phyloP scores from a whole-genome alignment of 2,797 vertebrate genomes.

The Gobio occitaniae region DNA sequence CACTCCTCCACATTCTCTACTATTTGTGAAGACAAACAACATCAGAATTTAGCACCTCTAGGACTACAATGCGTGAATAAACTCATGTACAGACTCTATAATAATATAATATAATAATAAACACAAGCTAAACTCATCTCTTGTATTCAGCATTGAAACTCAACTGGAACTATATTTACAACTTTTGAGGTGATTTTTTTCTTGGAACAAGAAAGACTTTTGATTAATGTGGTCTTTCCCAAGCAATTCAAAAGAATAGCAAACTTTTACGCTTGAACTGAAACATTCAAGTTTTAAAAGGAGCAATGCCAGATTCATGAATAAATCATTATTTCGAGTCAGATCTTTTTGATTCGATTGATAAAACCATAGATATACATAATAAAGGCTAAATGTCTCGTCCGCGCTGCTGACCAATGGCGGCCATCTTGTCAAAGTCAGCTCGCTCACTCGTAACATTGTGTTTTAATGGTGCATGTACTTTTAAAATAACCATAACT shows the following conservation, averaged over 20 bases:
- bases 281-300: background rate
- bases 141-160: background rate
- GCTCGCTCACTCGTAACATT: too few species aligned
- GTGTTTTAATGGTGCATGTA: too few species aligned
- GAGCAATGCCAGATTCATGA: background rate
- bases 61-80: background rate
- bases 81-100: background rate
- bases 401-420: too few species aligned
- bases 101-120: too few species aligned
- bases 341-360: background rate
- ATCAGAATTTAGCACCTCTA: background rate
- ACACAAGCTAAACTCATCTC: background rate
- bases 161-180: background rate
- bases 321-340: background rate
- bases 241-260: background rate
- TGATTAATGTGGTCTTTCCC: background rate
- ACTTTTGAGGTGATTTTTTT: background rate
- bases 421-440: too few species aligned
- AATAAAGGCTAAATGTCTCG: too few species aligned
- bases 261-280: background rate
- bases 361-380: background rate
- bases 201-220: background rate
- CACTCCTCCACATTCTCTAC: background rate
- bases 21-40: background rate
- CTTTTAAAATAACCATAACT: too few species aligned